Evolutionary conservation across 2,888 invertebrate species (phyloP).

Genomic region (Dione vanillae): DNA sequence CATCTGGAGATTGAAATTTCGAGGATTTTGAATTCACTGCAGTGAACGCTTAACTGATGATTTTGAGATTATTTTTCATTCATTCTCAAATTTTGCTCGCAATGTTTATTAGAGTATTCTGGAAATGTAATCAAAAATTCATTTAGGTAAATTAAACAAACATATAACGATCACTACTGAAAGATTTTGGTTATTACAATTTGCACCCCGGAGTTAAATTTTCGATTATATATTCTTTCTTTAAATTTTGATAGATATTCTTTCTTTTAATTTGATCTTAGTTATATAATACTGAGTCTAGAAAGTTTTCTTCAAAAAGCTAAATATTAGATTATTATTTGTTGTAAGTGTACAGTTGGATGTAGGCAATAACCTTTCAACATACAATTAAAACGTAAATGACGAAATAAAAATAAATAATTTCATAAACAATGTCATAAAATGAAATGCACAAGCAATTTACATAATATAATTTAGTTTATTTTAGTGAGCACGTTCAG

Average conservation of each 20-base stretch:
- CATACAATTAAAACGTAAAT: background rate
- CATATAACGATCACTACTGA: too few relatives aligned
- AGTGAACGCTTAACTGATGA: slow-evolving; percentile 21
- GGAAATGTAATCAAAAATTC: background rate
- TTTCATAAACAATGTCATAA: background rate
- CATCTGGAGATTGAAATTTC: slow-evolving; percentile 45
- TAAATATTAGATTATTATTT: too few relatives aligned
- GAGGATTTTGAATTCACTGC: slow-evolving; percentile 16
- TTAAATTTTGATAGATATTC: too few relatives aligned
- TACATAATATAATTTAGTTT: slow-evolving; percentile 28
- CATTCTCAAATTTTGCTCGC: background rate
- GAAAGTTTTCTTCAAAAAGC: background rate
- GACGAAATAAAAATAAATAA: background rate
- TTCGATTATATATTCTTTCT: too few relatives aligned
- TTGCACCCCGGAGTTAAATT: too few relatives aligned
- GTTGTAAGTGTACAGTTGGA: too few relatives aligned
- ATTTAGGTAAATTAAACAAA: too few relatives aligned
- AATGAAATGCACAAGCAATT: slow-evolving; percentile 18
- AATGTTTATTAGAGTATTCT: background rate
- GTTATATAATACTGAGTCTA: background rate
- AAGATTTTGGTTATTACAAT: too few relatives aligned
- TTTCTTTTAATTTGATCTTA: background rate
- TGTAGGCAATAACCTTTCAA: too few relatives aligned
- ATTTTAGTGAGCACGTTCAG: slow-evolving; percentile 27
- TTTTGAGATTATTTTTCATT: slow-evolving; percentile 3